Evolutionary conservation across 2,888 invertebrate genomes (phyloP).

Genomic region (Caenorhabditis japonica): DNA sequence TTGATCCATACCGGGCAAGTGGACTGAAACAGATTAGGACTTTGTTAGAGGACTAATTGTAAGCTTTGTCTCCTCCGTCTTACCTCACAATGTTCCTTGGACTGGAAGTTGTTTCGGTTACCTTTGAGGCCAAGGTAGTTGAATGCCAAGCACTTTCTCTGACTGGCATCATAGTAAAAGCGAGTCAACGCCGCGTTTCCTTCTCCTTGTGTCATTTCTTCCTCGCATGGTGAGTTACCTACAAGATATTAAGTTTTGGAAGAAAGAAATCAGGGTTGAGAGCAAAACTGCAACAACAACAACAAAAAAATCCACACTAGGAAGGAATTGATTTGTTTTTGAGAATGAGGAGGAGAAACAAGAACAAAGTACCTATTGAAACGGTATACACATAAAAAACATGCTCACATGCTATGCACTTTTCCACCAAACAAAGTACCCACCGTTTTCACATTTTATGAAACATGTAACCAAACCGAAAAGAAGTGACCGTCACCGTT

Average conservation of each 20-base stretch:
- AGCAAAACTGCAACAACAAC: slow-evolving; percentile 5
- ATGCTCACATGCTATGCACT: too few relatives aligned
- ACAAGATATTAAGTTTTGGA: background rate
- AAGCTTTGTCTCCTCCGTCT: slow-evolving; percentile 14
- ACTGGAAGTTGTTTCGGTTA: slow-evolving; percentile 74
- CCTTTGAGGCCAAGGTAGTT: slow-evolving; percentile 72
- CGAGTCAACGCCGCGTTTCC: slow-evolving; percentile 65
- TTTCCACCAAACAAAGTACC: too few relatives aligned
- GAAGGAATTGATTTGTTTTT: background rate
- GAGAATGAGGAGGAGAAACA: too few relatives aligned
- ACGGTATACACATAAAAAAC: too few relatives aligned
- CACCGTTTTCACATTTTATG: too few relatives aligned
- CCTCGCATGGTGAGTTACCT: slow-evolving; percentile 70
- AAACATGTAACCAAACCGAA: too few relatives aligned
- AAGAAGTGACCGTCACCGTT: too few relatives aligned
- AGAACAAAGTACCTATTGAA: too few relatives aligned
- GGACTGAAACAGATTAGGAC: slow-evolving; percentile 46
- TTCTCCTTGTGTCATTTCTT: slow-evolving; percentile 70
- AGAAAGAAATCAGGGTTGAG: background rate
- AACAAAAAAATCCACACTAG: slow-evolving; percentile 5
- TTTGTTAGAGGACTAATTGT: too few relatives aligned
- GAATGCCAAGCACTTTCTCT: slow-evolving; percentile 69
- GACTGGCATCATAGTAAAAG: slow-evolving; percentile 67
- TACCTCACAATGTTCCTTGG: slow-evolving; percentile 70
- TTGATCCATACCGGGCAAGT: slow-evolving; percentile 73